Percentiles rank a stretch among this genome's conserved stretches.
phyloP scores from a whole-genome alignment of 2,113 vertebrate species.

The Narcine bancroftii region DNA sequence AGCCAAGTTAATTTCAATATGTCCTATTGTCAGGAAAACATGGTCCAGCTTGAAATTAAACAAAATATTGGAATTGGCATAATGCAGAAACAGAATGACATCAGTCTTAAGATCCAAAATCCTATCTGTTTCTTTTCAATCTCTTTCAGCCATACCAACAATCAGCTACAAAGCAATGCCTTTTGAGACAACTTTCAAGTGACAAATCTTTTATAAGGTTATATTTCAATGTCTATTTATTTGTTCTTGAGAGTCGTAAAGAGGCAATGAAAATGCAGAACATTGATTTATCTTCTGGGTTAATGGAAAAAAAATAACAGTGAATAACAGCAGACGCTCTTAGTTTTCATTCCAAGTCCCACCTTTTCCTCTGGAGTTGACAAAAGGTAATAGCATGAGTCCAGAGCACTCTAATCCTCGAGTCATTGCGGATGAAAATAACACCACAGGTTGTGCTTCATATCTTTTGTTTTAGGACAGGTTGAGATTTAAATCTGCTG shows the following conservation, averaged over 20 bases:
- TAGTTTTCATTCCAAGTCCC: neutral
- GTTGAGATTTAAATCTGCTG: neutral
- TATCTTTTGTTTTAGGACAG: neutral
- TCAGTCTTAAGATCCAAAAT: neutral
- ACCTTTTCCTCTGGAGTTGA: neutral
- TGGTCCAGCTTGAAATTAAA: neutral
- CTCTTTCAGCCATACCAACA: too few species aligned
- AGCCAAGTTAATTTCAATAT: neutral
- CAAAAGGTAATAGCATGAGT: neutral
- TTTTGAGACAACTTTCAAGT: neutral
- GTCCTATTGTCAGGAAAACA: neutral
- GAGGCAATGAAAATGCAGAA: neutral
- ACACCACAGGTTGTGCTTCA: neutral
- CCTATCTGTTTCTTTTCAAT: too few species aligned
- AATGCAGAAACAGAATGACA: neutral
- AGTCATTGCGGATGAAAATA: neutral
- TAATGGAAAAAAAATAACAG: slow-evolving; percentile 7
- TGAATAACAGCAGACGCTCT: neutral
- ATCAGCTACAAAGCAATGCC: too few species aligned
- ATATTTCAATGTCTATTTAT: neutral
- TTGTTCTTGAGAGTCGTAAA: neutral
- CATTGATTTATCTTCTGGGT: slow-evolving; percentile 10
- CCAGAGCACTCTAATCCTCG: neutral
- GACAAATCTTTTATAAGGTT: neutral
- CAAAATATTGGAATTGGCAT: neutral